phyloP scores from a whole-genome alignment of 2,797 vertebrate species.

The Tragopan temminckii region DNA sequence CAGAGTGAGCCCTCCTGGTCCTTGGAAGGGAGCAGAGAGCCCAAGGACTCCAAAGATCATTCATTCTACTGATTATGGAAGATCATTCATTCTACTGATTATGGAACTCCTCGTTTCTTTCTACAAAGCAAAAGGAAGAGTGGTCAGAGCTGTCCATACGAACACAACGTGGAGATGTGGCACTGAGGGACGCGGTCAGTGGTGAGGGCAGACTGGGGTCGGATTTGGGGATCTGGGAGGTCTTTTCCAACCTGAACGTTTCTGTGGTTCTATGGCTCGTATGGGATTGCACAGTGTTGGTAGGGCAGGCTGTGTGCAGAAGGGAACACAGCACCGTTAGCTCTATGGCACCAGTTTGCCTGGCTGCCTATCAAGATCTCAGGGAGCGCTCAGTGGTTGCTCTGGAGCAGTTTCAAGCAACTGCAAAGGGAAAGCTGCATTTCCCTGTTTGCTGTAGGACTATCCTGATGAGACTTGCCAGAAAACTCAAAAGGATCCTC shows the following conservation, averaged over 20 bases:
- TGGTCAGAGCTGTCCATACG: fast-evolving
- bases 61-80: neutral
- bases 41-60: neutral
- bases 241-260: no score
- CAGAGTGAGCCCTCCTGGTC: neutral
- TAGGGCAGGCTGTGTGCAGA: neutral
- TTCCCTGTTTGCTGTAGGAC: slow-evolving; percentile 6
- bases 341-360: neutral
- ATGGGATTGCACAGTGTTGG: neutral
- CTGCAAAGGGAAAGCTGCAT: neutral
- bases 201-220: no score
- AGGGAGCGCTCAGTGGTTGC: neutral
- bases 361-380: neutral
- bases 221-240: no score
- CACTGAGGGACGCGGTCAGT: no score
- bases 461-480: slow-evolving; percentile 75
- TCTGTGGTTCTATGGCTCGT: no score
- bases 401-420: neutral
- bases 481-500: slow-evolving; percentile 32
- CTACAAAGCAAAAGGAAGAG: neutral
- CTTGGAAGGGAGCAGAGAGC: neutral
- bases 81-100: neutral
- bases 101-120: neutral
- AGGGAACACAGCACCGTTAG: neutral
- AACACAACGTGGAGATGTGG: neutral